Conservation (phyloP, 2,888 invertebrate species). For the Eulithis testata region DNA sequence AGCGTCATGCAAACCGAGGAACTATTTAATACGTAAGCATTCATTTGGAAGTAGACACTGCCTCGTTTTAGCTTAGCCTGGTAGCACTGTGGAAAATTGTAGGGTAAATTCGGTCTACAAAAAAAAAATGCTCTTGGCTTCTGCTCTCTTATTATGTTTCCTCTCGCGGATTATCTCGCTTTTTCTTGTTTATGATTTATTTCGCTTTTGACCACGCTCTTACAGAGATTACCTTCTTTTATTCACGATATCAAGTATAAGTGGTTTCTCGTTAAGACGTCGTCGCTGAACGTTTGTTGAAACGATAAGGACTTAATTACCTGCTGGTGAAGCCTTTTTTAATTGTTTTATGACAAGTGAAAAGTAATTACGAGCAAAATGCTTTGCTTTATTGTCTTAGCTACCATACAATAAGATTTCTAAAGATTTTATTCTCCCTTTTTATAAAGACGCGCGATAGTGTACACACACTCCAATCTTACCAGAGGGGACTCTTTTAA, state of each 20-base stretch:
- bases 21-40: too few species aligned
- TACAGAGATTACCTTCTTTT: conserved; percentile 36
- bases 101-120: too few species aligned
- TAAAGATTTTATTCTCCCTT: too few species aligned
- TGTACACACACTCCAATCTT: too few species aligned
- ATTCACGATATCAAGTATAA: conserved; percentile 19
- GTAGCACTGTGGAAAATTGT: too few species aligned
- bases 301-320: conserved; percentile 27
- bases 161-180: conserved; percentile 56
- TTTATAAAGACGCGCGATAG: too few species aligned
- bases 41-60: too few species aligned
- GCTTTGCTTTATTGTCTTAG: background rate
- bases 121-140: conserved; percentile 20
- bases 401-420: too few species aligned
- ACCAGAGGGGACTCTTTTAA: too few species aligned
- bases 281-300: conserved; percentile 12
- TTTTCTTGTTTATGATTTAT: conserved; percentile 57
- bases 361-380: conserved; percentile 5
- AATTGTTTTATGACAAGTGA: conserved; percentile 24
- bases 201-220: conserved; percentile 46
- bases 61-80: too few species aligned
- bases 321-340: conserved; percentile 24
- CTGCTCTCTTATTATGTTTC: conserved; percentile 50
- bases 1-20: too few species aligned
- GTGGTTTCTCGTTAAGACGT: conserved; percentile 20